A percentile compares a stretch with the other conserved stretches of the same genome.
Evolutionary conservation across 2,888 invertebrate species (phyloP).

Genomic region (Microplitis deprimator): DNA sequence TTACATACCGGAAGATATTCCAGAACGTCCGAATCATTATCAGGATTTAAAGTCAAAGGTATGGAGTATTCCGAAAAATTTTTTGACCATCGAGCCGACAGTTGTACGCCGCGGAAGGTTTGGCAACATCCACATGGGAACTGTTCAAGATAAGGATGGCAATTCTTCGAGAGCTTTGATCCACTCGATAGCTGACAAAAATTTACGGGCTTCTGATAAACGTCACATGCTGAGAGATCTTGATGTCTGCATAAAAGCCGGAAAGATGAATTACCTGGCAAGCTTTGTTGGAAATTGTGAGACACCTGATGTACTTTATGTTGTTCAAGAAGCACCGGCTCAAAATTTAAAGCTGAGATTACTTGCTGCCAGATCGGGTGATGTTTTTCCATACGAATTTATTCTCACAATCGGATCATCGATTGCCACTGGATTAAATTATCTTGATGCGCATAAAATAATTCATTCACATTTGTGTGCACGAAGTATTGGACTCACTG

Average conservation of each 20-base stretch:
- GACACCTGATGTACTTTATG: conserved; percentile 81
- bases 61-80: conserved; percentile 81
- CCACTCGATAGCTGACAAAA: conserved; percentile 78
- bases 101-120: conserved; percentile 83
- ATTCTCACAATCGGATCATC: conserved; percentile 70
- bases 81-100: conserved; percentile 80
- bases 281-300: conserved; percentile 86
- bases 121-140: conserved; percentile 83
- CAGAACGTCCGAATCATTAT: conserved; percentile 79
- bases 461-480: conserved; percentile 83
- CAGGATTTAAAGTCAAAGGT: conserved; percentile 83
- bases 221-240: conserved; percentile 79
- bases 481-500: conserved; percentile 79
- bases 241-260: conserved; percentile 80
- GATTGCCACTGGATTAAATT: conserved; percentile 72
- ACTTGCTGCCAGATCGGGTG: conserved; percentile 62
- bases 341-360: conserved; percentile 81
- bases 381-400: conserved; percentile 62
- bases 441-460: conserved; percentile 73
- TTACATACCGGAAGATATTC: conserved; percentile 81
- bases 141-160: conserved; percentile 76
- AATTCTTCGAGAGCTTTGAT: conserved; percentile 75
- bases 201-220: conserved; percentile 74
- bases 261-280: conserved; percentile 81
- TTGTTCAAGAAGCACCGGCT: conserved; percentile 81